These are phyloP conservation scores for Brachymystax lenok DNA, from an alignment of 2,797 vertebrate species.

Conservation along the genomic window DNA sequence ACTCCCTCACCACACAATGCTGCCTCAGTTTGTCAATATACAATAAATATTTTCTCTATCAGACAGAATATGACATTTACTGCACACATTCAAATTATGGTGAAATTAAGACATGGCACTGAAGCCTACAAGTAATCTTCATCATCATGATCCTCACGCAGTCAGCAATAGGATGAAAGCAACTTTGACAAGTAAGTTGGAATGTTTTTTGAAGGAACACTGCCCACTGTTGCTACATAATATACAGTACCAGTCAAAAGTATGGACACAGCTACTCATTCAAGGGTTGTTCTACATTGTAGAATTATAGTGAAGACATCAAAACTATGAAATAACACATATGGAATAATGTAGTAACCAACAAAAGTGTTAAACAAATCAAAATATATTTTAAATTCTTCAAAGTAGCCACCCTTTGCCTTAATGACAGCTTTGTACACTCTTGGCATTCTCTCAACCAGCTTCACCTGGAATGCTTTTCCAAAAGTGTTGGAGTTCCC, in stretches of 20 bases:
- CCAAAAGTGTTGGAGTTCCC: no score
- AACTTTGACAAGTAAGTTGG: neutral
- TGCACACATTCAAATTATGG: neutral
- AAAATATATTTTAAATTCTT: no score
- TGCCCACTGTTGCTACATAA: neutral
- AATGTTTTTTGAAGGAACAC: neutral
- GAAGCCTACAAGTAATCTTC: neutral
- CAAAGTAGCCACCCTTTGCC: no score
- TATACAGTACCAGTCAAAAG: neutral
- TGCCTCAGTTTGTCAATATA: constrained; percentile 33
- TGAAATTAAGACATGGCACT: neutral
- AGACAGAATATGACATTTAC: neutral
- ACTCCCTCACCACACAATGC: constrained; percentile 19
- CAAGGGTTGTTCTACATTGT: no score
- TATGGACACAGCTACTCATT: no score
- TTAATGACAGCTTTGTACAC: no score
- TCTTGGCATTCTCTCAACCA: no score
- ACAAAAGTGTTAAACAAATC: no score
- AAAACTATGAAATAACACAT: no score
- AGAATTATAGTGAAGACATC: no score
- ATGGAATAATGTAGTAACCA: no score
- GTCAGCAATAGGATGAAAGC: neutral
- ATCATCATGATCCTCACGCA: neutral
- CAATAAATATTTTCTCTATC: neutral
- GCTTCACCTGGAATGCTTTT: no score